Base-by-base conservation (phyloP, 1,140 invertebrate genomes). In the Oppia nitens region DNA sequence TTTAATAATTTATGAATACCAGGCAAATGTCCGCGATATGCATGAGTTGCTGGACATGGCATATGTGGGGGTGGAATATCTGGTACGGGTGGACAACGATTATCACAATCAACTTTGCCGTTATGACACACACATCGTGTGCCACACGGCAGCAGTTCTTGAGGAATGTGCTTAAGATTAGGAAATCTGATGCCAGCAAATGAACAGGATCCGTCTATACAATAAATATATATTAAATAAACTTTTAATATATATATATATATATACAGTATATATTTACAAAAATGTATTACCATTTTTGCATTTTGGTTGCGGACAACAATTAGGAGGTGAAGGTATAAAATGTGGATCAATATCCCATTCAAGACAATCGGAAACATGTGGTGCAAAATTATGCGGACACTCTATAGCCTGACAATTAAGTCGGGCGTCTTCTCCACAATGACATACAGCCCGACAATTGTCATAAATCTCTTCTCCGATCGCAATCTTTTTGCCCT, bases 51-150 rank as follows among this genome's bases (percentile, higher is more conserved):
- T 1, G 80, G 76, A 69, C 88, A 92, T 1, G 76, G 76, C 49
- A 92, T 67, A 26, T 76, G 78, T 4, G 77, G 66, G 0, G 87
- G 87, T 2, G 87, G 87, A 28, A 78, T 63, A 1, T 83, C 78
- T 6, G 82, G 70, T 0, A 91, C 76, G 0, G 81, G 80, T 2
- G 81, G 78, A 73, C 89, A 93, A 20, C 79, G 76, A 2, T 80
- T 77, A 60, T 84, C 79, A 66, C 89, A 93, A 50, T 85, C 83
- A 3, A 92, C 75, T 62, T 84, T 84, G 25, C 87, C 87, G 68
- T 83, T 81, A 67, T 88, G 83, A 66, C 88, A 92, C 69, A 80
- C 86, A 70, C 88, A 93, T 64, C 81, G 75, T 60, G 85, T 79
- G 55, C 88, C 84, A 68, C 88, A 93, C 52, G 78, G 79, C 21